phyloP scores from a whole-genome alignment of 1,140 invertebrate genomes.

The Anoplolepis gracilipes region DNA sequence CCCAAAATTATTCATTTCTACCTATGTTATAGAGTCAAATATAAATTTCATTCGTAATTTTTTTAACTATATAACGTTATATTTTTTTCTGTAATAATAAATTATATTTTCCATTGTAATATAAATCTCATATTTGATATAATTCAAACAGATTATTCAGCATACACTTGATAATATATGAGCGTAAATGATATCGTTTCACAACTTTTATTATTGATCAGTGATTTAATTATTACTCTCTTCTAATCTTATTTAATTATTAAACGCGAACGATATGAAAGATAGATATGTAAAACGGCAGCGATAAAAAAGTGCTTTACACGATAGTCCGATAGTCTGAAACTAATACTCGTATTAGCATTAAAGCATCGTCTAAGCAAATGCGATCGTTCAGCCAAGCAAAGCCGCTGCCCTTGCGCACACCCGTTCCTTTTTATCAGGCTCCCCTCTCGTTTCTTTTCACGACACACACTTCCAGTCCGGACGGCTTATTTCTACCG shows the following conservation, averaged over 20 bases:
- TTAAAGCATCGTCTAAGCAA: conserved; percentile 28
- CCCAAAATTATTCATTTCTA: conserved; percentile 17
- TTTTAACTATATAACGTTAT: background rate
- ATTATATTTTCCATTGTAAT: conserved; percentile 7
- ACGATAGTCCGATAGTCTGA: background rate
- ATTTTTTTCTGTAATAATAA: background rate
- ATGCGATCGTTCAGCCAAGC: conserved; percentile 42
- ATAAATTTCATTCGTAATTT: conserved; percentile 31
- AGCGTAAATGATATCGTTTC: background rate
- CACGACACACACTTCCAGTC: conserved; percentile 27
- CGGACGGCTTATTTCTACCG: conserved; percentile 69
- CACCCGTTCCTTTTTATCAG: conserved; percentile 57
- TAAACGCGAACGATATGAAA: background rate
- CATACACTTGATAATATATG: background rate
- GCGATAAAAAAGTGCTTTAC: background rate
- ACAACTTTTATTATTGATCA: background rate
- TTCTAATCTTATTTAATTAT: background rate
- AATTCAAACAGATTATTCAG: conserved; percentile 16
- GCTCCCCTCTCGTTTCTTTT: conserved; percentile 65
- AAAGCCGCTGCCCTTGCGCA: background rate
- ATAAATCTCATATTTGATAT: background rate
- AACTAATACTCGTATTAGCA: conserved; percentile 32
- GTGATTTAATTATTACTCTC: background rate
- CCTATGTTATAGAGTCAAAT: background rate
- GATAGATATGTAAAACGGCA: background rate